Base-by-base conservation (phyloP, 2,797 vertebrate species). In the Myripristis murdjan region DNA sequence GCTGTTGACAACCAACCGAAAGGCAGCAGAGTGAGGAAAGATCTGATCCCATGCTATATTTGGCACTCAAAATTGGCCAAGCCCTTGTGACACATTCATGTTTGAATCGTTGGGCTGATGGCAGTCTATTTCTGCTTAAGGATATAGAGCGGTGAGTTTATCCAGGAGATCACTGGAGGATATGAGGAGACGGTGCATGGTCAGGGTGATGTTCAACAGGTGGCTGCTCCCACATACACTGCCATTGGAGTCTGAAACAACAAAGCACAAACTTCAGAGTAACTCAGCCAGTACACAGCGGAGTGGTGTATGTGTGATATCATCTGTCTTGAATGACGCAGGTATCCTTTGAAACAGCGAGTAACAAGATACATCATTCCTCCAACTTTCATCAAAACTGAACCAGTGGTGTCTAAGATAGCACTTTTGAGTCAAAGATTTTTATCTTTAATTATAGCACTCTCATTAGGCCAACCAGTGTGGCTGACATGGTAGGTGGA, bases 131-230 rank as follows among this genome's bases (percentile, higher is more conserved):
- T 31, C 28, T 44, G 47, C 0, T 23, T 88, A 96, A 98, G 97
- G 98, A 99, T 99, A 99, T 99, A 97, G 93, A 74, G 89, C 33
- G 79, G 95, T 85, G 5, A 99, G 92, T 77, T 95, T 98, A 63
- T 93, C 95, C 69, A 99, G 96, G 84, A 99, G 95, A 9, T 99
- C 97, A 0, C 93, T 91, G 58, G 98, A 97, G 62, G 97, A 95
- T 86, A 98, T 94, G 91, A 97, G 87, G 73, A 97, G 92, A 5
- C 96, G 95, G 78, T 99, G 98, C 98, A 99, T 98, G 79, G 97
- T 95, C 85, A 99, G 91, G 83, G 94, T 95, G 87, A 98, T 95
- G 88, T 97, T 96, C 82, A 99, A 68, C 82, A 98, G 90, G 58
- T 98, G 96, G 84, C 90, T 95, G 91, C 93, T 96, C 52, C 95